Base-by-base conservation (phyloP, 2,888 invertebrate species). In the Alentia gelatinosa region DNA sequence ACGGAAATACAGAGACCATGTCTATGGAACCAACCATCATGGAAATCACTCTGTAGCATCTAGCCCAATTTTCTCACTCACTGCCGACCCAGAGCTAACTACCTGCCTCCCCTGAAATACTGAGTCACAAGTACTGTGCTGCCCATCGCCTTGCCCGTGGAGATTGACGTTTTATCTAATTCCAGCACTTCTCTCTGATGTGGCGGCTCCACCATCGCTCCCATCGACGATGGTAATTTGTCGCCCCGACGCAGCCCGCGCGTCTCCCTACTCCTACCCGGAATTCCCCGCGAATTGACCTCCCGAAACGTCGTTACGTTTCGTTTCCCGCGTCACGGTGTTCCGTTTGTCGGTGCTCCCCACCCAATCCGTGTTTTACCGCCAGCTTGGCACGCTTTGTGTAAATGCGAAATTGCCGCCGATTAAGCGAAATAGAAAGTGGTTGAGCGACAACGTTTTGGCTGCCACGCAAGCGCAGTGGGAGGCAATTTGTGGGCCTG, bases 101-200 rank as follows among this genome's bases (percentile, higher is more conserved):
- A 68, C 68, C 68, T 30, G 3, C 3, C 68, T 68, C 30, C 3
- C 30, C 23, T 19, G 7, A 15, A 19, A 26, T 39, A 35, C 23
- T 79, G 79, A 39, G 37, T 39, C 79, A 37, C 79, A 1, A 19
- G 12, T 19, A 15, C 79, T 26, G 19, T 23, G 39, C 37, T 5
- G 79, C 37, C 79, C 35, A 19, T 15, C 79, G 0, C 1, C 37
- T 19, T 23, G 15, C 23, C 37, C 37, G 23, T 5, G 5, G 19
- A 79, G 39, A 79, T 79, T 35, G 79, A 9, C 19, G 15, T 35
- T 79, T 79, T 79, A 79, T 79, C 79, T 37, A 79, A 79, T 79
- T 79, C 79, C 79, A 35, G 15, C 79, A 35, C 79, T 74, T 74
- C 37, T 39, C 79, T 79, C n/a, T 79, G 79, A 79, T 79, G 79